phyloP scores from a whole-genome alignment of 2,797 vertebrate genomes.

The Varecia variegata region DNA sequence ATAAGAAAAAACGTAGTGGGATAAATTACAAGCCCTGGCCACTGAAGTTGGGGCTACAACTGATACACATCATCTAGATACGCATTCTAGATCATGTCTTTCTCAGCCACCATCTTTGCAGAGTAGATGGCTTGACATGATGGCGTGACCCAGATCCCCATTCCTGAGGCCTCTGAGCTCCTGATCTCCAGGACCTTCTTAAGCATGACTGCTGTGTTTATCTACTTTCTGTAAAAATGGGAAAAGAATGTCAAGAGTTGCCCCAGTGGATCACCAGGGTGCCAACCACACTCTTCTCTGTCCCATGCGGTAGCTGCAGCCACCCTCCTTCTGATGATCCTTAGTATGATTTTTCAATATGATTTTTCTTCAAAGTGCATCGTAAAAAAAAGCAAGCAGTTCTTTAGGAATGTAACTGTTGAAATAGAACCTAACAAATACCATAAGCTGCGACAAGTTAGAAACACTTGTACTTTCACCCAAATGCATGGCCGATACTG shows the following conservation, averaged over 20 bases:
- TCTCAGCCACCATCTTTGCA: background rate
- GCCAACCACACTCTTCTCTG: background rate
- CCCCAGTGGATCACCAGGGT: background rate
- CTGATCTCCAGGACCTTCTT: background rate
- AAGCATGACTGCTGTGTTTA: background rate
- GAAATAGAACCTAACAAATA: background rate
- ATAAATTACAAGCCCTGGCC: background rate
- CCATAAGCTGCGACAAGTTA: background rate
- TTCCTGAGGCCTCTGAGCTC: background rate
- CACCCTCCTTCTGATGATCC: background rate
- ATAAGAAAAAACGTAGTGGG: background rate
- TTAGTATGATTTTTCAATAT: background rate
- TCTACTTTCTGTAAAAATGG: background rate
- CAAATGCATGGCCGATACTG: background rate
- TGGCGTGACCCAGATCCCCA: background rate
- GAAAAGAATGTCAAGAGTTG: background rate
- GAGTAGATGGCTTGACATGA: background rate
- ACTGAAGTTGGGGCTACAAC: background rate
- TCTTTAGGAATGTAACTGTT: background rate
- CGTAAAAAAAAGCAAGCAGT: background rate
- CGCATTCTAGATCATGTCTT: background rate
- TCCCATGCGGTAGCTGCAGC: background rate
- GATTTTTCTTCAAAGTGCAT: background rate
- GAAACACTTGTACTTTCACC: conserved; percentile 10
- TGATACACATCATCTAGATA: background rate